Percentiles rank a stretch among this genome's conserved stretches.
phyloP scores from a whole-genome alignment of 2,888 invertebrate species.

The Ochropleura leucogaster region DNA sequence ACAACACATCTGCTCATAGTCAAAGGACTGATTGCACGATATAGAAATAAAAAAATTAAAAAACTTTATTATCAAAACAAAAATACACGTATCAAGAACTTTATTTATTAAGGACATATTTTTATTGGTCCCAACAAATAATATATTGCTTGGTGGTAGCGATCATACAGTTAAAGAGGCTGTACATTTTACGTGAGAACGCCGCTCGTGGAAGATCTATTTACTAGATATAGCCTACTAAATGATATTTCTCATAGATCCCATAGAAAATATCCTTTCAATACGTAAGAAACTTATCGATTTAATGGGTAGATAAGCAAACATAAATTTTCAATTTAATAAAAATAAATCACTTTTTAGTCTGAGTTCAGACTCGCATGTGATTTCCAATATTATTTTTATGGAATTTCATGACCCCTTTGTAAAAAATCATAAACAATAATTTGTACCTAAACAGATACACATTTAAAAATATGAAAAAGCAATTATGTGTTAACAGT shows the following conservation, averaged over 20 bases:
- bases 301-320: not conserved
- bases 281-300: not conserved
- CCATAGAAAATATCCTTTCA: not conserved
- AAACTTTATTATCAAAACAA: not conserved
- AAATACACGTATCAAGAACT: conserved; percentile 9
- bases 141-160: conserved; percentile 13
- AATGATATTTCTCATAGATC: conserved; percentile 3
- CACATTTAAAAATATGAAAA: not conserved
- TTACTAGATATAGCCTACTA: conserved; percentile 34
- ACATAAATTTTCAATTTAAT: not conserved
- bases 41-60: too few species aligned
- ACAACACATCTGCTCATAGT: too few species aligned
- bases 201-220: conserved; percentile 27
- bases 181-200: conserved; percentile 45
- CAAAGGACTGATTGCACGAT: too few species aligned
- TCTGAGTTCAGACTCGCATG: not conserved
- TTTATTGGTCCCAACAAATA: conserved; percentile 6
- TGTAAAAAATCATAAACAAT: not conserved
- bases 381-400: not conserved
- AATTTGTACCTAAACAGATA: not conserved
- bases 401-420: not conserved
- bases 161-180: conserved; percentile 49
- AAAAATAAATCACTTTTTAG: too few species aligned
- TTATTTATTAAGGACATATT: conserved; percentile 1
- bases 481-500: not conserved